phyloP scores from a whole-genome alignment of 2,888 invertebrate genomes.

The Argyresthia albistria region DNA sequence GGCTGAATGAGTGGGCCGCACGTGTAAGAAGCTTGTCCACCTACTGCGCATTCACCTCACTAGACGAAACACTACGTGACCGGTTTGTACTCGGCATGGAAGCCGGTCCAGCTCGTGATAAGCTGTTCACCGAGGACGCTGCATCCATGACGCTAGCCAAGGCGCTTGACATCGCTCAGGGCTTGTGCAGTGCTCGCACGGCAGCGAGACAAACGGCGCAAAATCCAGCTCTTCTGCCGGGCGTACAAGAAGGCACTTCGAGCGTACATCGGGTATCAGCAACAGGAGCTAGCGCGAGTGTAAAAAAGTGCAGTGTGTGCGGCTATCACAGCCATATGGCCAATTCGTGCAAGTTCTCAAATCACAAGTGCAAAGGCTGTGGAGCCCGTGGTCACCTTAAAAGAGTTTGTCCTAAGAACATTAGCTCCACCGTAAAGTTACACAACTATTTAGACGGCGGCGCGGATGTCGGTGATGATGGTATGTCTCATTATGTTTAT shows the following conservation, averaged over 20 bases:
- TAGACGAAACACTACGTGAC: slow-evolving; percentile 3
- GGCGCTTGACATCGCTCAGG: not conserved
- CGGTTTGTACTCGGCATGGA: slow-evolving; percentile 4
- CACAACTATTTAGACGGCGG: not conserved
- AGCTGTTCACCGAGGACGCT: not conserved
- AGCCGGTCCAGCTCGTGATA: slow-evolving; percentile 1
- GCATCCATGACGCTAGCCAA: not conserved
- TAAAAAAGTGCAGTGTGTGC: not conserved
- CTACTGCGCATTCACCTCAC: slow-evolving; percentile 3
- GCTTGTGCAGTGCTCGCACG: not conserved
- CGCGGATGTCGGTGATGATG: not conserved
- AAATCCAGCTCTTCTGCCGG: not conserved
- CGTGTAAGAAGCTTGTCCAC: not conserved
- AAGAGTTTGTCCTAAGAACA: not conserved
- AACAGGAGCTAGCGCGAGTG: not conserved
- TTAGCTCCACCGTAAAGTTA: not conserved
- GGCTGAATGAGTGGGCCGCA: slow-evolving; percentile 1
- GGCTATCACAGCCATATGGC: not conserved
- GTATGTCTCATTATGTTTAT: not conserved
- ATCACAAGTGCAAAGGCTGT: not conserved
- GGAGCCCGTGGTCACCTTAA: not conserved
- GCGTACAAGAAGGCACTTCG: not conserved
- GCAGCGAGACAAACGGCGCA: not conserved
- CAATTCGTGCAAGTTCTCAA: not conserved
- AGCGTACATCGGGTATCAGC: not conserved